phyloP scores from a whole-genome alignment of 2,797 vertebrate species.

The Pseudocheirus occidentalis region DNA sequence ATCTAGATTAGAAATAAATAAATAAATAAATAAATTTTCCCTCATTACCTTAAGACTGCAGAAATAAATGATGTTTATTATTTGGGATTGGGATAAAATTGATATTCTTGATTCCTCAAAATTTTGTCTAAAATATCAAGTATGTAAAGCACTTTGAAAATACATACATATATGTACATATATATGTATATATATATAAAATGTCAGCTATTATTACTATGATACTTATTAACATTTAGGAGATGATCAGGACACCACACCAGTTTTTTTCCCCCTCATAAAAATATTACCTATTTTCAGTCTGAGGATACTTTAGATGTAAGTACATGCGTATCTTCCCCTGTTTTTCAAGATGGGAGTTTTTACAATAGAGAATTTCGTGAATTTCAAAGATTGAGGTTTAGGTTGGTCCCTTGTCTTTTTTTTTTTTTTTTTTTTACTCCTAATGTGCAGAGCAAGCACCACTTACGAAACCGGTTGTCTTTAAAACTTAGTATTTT shows the following conservation, averaged over 20 bases:
- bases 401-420: neutral
- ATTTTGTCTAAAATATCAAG: neutral
- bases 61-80: slow-evolving; percentile 5
- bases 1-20: slow-evolving; percentile 3
- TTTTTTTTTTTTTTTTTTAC: neutral
- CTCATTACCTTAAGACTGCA: no score
- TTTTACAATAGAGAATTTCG: neutral
- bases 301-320: neutral
- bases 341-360: neutral
- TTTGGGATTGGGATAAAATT: neutral
- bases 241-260: neutral
- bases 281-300: neutral
- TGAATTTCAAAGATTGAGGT: neutral
- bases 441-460: neutral
- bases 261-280: neutral
- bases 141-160: no score
- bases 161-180: no score
- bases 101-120: neutral
- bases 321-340: neutral
- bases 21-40: neutral
- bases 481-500: neutral
- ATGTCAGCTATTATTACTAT: neutral
- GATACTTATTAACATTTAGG: neutral
- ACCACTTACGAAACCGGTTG: neutral
- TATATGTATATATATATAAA: no score